Percentiles rank a stretch among this genome's conserved stretches.
phyloP scores from a whole-genome alignment of 2,113 vertebrate genomes.

The Perca fluviatilis region DNA sequence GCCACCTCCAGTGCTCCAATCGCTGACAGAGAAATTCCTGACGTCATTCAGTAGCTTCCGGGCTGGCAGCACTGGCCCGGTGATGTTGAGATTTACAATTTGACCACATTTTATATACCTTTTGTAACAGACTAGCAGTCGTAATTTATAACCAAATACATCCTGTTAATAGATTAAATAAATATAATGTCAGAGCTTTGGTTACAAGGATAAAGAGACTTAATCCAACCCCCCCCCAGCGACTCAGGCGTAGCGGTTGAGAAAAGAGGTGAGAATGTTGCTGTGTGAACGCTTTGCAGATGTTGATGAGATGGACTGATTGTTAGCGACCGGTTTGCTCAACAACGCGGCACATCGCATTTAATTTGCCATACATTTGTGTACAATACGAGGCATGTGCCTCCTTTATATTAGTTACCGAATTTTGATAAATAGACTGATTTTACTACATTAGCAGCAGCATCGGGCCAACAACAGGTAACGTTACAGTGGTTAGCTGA shows the following conservation, averaged over 20 bases:
- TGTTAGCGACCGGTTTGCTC: conserved; percentile 27
- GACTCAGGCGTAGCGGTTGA: conserved; percentile 44
- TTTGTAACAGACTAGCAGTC: neutral
- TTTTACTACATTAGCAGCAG: neutral
- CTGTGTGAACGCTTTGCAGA: conserved; percentile 70
- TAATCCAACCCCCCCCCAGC: conserved; percentile 11
- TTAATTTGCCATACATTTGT: too few relatives aligned
- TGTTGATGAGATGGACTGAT: conserved; percentile 48
- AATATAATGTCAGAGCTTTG: neutral
- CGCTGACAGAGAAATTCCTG: conserved; percentile 48
- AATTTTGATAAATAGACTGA: neutral
- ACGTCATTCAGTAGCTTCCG: conserved; percentile 81
- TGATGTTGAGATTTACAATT: conserved; percentile 65
- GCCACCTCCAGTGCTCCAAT: conserved; percentile 87
- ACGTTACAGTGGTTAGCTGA: conserved; percentile 16
- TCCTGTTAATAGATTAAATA: fast-evolving
- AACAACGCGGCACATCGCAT: neutral
- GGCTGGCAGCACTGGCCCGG: conserved; percentile 65
- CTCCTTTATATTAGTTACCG: neutral
- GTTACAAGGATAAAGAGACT: conserved; percentile 1
- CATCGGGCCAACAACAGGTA: neutral
- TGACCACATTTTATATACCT: conserved; percentile 23
- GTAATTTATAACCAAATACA: neutral
- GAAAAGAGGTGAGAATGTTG: conserved; percentile 79
- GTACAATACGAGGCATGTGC: fast-evolving